Evolutionary conservation across 1,140 invertebrate genomes (phyloP).

Genomic region (Delia radicum): DNA sequence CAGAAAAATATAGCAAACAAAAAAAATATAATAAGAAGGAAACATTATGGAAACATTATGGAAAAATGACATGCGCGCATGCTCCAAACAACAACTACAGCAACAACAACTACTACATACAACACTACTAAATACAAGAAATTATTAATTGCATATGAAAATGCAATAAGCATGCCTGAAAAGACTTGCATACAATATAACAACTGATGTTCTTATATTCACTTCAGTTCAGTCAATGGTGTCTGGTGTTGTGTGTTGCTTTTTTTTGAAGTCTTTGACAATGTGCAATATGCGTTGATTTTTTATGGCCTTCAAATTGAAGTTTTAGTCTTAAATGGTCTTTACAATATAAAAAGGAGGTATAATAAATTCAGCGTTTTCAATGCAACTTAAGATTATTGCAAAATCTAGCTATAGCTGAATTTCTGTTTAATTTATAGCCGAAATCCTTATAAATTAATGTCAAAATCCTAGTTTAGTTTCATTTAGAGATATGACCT

Average conservation of each 20-base stretch:
- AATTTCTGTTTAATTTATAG: too few species aligned
- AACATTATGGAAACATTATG: too few species aligned
- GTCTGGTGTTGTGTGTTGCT: not conserved
- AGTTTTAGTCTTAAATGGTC: slow-evolving; percentile 27
- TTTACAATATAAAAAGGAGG: too few species aligned
- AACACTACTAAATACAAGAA: not conserved
- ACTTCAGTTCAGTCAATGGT: not conserved
- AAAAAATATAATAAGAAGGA: too few species aligned
- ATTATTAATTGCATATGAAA: slow-evolving; percentile 29
- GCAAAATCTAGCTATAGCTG: too few species aligned
- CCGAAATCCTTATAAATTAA: too few species aligned
- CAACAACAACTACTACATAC: not conserved
- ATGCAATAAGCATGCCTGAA: slow-evolving; percentile 25
- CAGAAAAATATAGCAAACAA: too few species aligned
- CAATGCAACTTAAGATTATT: too few species aligned
- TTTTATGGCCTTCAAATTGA: slow-evolving; percentile 54
- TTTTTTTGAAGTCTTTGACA: slow-evolving; percentile 40
- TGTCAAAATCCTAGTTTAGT: too few species aligned
- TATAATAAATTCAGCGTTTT: too few species aligned
- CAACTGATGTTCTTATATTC: not conserved
- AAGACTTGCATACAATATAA: not conserved
- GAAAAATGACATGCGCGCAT: too few species aligned
- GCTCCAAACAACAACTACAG: not conserved
- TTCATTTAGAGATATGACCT: too few species aligned
- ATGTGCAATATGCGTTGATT: slow-evolving; percentile 55